Evolutionary conservation across 1,140 invertebrate genomes (phyloP), one percentile per base, ranked within the genome.

Genomic region (Mya arenaria): DNA sequence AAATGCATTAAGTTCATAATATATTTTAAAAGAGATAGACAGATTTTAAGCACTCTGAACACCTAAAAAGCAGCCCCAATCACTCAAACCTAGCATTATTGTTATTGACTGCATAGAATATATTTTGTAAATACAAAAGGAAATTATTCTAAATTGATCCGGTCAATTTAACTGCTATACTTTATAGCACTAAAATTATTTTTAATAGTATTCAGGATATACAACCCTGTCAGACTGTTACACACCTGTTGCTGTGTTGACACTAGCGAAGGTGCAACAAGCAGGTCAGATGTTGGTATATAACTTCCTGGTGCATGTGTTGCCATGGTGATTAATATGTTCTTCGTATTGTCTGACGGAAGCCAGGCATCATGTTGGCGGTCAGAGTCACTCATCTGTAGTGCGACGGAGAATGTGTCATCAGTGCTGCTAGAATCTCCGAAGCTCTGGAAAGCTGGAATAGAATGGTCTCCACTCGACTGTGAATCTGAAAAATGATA

Each of bases 311-410:
- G 94, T 6, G 94, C 90, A 82, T 95, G 94, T 37, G 95, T 95
- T 90, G 94, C 89, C 93, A 95, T 94, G 90, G 92, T 90, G 85
- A 95, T 93, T 23, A 96, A 91, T 48, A 94, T 94, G 88, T 95
- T 94, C 85, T 94, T 94, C 3, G 96, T 95, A 75, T 94, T 93
- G 80, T 95, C 95, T 82, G 93, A 95, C 8, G 96, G 95, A 87
- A 96, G 95, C 96, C 96, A 97, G 4, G 95, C 95, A 94, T 96
- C 95, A 91, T 95, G 93, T 77, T 95, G 93, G 85, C 95, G 93
- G 85, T 96, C 96, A 36, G 86, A 74, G 58, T 93, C 91, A 85
- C 89, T 91, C 86, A 90, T 89, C 39, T 87, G 78, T 10, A 92
- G 44, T 84, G 88, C 88, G 19, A 87, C 80, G 19, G 89, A 85